Conservation (phyloP, 1,140 invertebrate species). For the Anoplolepis gracilipes region DNA sequence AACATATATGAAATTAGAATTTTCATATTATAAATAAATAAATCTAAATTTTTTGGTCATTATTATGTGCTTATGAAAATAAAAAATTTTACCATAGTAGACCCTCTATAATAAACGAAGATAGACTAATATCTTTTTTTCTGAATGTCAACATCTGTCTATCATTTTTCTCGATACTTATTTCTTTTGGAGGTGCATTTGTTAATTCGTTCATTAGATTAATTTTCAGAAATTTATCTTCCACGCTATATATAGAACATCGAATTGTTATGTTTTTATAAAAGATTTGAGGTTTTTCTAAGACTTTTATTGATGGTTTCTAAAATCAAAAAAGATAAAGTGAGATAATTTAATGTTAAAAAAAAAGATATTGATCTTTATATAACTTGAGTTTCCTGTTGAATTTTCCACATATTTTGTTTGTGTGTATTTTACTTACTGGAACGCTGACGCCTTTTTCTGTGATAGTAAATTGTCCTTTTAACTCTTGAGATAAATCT, state of each 20-base stretch:
- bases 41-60: conserved; percentile 5
- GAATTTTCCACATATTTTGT: neutral
- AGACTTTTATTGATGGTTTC: conserved; percentile 62
- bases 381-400: neutral
- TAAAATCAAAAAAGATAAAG: conserved; percentile 10
- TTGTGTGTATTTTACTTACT: conserved; percentile 59
- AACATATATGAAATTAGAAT: neutral
- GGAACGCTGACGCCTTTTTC: conserved; percentile 74
- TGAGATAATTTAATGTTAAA: conserved; percentile 8
- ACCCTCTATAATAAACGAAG: conserved; percentile 73
- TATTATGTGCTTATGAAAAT: conserved; percentile 35
- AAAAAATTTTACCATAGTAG: conserved; percentile 74
- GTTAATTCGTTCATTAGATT: conserved; percentile 68
- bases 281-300: conserved; percentile 69
- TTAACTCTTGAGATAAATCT: conserved; percentile 61
- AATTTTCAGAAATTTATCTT: conserved; percentile 61
- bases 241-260: conserved; percentile 60
- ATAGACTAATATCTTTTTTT: conserved; percentile 44
- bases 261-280: conserved; percentile 70
- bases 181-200: conserved; percentile 55
- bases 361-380: neutral
- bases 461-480: conserved; percentile 76
- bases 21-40: neutral
- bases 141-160: neutral
- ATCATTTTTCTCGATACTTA: conserved; percentile 41